These are phyloP conservation scores for Jacana jacana DNA, from an alignment of 2,113 vertebrate species.

Conservation along the genomic window DNA sequence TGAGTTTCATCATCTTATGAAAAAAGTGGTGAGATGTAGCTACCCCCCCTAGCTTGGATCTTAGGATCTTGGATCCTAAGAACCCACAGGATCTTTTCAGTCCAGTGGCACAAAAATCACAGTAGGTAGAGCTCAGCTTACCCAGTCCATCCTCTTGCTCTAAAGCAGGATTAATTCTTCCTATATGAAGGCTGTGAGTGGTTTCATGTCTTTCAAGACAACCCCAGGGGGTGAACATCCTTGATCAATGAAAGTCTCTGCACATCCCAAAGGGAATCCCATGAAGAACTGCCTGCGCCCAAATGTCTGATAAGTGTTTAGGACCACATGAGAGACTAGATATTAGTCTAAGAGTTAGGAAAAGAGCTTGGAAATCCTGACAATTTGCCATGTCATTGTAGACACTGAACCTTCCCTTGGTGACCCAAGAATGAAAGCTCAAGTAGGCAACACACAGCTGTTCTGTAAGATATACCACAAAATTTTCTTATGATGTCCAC, in stretches of 20 bases:
- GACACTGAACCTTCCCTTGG: not conserved
- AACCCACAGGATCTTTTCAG: not conserved
- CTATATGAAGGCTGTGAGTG: not conserved
- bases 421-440: not conserved
- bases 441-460: not conserved
- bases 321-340: not conserved
- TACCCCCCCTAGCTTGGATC: not conserved
- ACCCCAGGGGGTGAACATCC: not conserved
- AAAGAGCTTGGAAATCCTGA: not conserved
- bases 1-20: not conserved
- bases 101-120: not conserved
- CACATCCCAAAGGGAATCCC: not conserved
- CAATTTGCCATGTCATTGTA: not conserved
- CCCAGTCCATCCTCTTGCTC: not conserved
- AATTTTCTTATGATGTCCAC: not conserved
- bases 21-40: not conserved
- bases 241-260: not conserved
- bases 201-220: not conserved
- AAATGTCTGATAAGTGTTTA: not conserved
- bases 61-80: not conserved
- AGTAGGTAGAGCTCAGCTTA: not conserved
- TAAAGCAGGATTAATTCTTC: not conserved
- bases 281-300: not conserved
- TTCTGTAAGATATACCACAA: not conserved
- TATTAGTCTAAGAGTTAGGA: not conserved